Conservation (phyloP, 2,797 vertebrate species). For the Dendrocincla tyrannina region DNA sequence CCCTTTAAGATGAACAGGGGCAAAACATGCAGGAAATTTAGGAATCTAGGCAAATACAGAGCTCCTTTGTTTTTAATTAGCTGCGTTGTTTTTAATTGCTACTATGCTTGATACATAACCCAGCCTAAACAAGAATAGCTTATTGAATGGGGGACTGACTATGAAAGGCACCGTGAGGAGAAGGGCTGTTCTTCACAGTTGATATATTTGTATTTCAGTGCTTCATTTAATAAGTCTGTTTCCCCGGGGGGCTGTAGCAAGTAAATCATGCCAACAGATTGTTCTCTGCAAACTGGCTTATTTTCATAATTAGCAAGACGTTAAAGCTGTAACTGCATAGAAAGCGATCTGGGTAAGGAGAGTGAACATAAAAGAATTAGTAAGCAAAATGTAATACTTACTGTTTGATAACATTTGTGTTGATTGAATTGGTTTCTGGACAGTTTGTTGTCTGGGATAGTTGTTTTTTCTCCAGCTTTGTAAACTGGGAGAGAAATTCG, state of each 20-base stretch:
- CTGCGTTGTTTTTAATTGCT: constrained; percentile 62
- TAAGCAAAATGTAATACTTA: constrained; percentile 40
- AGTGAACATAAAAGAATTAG: constrained; percentile 41
- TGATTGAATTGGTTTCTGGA: background rate
- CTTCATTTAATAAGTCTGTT: constrained; percentile 65
- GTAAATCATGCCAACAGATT: constrained; percentile 67
- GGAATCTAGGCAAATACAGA: constrained; percentile 29
- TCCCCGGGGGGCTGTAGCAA: constrained; percentile 48
- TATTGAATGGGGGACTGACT: constrained; percentile 56
- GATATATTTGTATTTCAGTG: constrained; percentile 62
- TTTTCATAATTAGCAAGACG: constrained; percentile 63
- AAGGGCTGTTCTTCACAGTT: constrained; percentile 49
- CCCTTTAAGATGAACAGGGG: background rate
- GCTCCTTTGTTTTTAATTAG: constrained; percentile 57
- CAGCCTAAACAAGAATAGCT: constrained; percentile 65
- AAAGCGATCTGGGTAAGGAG: constrained; percentile 35
- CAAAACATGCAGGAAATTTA: background rate
- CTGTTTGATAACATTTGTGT: constrained; percentile 14
- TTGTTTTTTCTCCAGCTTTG: accelerated
- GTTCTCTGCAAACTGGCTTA: constrained; percentile 58
- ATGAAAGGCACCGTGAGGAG: constrained; percentile 58
- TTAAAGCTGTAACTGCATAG: constrained; percentile 52
- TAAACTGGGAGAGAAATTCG: background rate
- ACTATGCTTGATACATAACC: constrained; percentile 63
- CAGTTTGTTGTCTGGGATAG: background rate